These are phyloP conservation scores for Eristalis intricaria DNA, from an alignment of 2,888 invertebrate species.

Conservation along the genomic window DNA sequence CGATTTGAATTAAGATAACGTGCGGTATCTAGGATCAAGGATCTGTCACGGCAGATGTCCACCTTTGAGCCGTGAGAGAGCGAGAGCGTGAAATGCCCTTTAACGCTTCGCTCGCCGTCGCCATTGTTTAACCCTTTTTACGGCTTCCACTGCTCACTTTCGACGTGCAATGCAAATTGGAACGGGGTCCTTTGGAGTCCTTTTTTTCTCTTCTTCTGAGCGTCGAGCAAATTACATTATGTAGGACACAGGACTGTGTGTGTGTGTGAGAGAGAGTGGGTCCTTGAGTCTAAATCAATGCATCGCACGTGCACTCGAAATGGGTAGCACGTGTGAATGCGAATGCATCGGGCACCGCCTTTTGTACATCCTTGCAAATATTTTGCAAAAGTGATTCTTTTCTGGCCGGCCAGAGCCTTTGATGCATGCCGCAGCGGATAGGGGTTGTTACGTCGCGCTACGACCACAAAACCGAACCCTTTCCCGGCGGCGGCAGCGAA, in stretches of 20 bases:
- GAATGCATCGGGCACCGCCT: constrained; percentile 62
- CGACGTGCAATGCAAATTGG: constrained; percentile 32
- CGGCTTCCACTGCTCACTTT: constrained; percentile 53
- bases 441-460: constrained; percentile 35
- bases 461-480: background rate
- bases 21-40: constrained; percentile 47
- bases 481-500: background rate
- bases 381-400: constrained; percentile 66
- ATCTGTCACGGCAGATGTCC: constrained; percentile 71
- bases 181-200: background rate
- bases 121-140: constrained; percentile 62
- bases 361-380: constrained; percentile 69
- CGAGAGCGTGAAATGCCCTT: constrained; percentile 65
- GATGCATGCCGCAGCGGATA: constrained; percentile 55
- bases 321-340: constrained; percentile 67
- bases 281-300: constrained; percentile 43
- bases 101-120: constrained; percentile 51
- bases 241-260: constrained; percentile 46
- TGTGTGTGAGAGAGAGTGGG: no score
- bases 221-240: constrained; percentile 47
- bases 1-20: constrained; percentile 70
- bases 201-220: background rate
- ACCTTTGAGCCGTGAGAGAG: constrained; percentile 58
- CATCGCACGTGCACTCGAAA: constrained; percentile 63
- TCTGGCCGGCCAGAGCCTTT: constrained; percentile 51